Base-by-base conservation (phyloP, 2,797 vertebrate species). In the Oophaga sylvatica region DNA sequence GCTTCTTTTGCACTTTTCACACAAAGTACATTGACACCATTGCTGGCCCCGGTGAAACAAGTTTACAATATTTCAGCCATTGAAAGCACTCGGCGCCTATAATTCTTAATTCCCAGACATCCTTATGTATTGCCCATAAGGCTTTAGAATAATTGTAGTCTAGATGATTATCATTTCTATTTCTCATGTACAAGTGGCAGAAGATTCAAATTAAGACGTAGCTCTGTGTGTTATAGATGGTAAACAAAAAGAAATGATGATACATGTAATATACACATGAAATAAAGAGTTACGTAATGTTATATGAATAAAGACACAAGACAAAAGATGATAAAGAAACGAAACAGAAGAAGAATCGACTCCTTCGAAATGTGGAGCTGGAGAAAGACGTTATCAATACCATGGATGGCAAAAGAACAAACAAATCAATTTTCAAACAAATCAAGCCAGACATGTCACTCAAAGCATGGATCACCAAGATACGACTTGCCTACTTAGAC, bases 1-100 rank as follows among this genome's bases (percentile, higher is more conserved):
- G 95, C 91, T 93, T 96, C 95, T 96, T 94, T 94, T 95, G 92
- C 95, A 95, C 96, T 96, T 96, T 95, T 95, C 94, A 93, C 94
- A 94, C 94, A 93, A 94, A 93, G 93, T 94, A 94, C 93, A 93
- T 91, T 96, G 97, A 96, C 95, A 95, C 94, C 92, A 90, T 92
- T 90, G 92, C 86, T 88, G 90, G 93, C 93, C 91, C 91, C 90
- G 90, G 91, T 91, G 90, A 95, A 96, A 96, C 93, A 94, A 94
- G 93, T 95, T 95, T 96, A 96, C 93, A 95, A 95, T 95, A 96
- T 95, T 94, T 93, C 92, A 94, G 92, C 88, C 93, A 92, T 94
- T 91, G 94, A 95, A 93, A 93, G 94, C 76, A 70, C 80, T 86
- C 62, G 81, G 29, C 20, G 89, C 91, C 70, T 87, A 91, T 94